Conservation (phyloP, 2,797 vertebrate genomes). For the Cirrhinus molitorella region DNA sequence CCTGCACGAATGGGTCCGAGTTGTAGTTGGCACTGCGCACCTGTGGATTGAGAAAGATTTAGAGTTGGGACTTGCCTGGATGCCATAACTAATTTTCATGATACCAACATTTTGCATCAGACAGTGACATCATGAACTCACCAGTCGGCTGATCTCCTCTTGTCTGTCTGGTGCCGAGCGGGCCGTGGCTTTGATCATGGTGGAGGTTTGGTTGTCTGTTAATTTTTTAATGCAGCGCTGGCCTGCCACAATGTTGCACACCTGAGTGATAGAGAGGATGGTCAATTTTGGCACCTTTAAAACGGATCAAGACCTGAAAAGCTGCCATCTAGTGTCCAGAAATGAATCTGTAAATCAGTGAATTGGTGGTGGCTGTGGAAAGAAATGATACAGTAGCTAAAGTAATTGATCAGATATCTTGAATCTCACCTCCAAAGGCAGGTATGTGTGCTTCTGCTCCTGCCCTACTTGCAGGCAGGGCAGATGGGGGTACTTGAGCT, state of each 20-base stretch:
- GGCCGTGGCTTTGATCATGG: conserved; percentile 98
- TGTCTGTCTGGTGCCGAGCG: conserved; percentile 95
- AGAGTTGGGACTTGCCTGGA: not conserved
- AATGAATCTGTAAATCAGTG: not conserved
- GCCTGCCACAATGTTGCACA: conserved; percentile 96
- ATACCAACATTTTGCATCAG: not conserved
- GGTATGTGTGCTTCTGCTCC: conserved; percentile 98
- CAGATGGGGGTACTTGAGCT: conserved; percentile 96
- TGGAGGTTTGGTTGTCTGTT: conserved; percentile 97
- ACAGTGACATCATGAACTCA: conserved; percentile 72
- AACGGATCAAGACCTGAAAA: not conserved
- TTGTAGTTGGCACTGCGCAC: conserved; percentile 97
- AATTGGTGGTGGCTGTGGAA: not conserved
- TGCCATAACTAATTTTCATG: not conserved
- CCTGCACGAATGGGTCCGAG: conserved; percentile 94
- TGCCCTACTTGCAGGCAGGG: conserved; percentile 99
- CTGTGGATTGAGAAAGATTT: conserved; percentile 68
- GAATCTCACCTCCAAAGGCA: conserved; percentile 92
- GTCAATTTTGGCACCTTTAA: not conserved
- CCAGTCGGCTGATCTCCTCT: conserved; percentile 96
- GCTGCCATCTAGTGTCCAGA: not conserved
- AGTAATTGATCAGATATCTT: not conserved
- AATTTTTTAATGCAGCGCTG: conserved; percentile 98
- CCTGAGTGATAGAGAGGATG: conserved; percentile 73
- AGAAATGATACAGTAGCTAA: not conserved